These are phyloP conservation scores for Saxidomus purpurata DNA, from an alignment of 1,140 invertebrate species.

Conservation along the genomic window DNA sequence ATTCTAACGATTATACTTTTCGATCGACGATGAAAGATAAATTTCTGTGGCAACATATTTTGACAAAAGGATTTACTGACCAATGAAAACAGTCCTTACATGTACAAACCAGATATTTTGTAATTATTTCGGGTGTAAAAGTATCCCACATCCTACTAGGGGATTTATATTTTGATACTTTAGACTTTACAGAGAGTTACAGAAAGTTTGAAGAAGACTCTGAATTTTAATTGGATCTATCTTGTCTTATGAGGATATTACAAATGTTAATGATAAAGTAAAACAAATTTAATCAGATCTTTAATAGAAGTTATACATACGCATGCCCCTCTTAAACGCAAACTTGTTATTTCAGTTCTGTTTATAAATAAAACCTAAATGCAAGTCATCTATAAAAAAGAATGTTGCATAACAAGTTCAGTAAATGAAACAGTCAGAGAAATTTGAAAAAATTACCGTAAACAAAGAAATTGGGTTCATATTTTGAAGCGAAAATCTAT, in stretches of 20 bases:
- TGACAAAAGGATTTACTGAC: too few relatives aligned
- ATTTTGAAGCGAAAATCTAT: constrained; percentile 43
- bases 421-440: not conserved
- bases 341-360: not conserved
- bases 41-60: too few relatives aligned
- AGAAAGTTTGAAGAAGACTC: too few relatives aligned
- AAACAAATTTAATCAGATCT: not conserved
- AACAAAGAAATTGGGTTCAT: constrained; percentile 19
- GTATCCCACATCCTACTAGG: too few relatives aligned
- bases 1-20: too few relatives aligned
- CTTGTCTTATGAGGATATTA: not conserved
- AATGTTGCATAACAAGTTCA: not conserved
- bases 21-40: too few relatives aligned
- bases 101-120: too few relatives aligned
- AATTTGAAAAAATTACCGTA: constrained; percentile 53
- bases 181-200: too few relatives aligned
- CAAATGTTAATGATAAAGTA: too few relatives aligned
- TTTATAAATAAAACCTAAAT: constrained; percentile 59
- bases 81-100: too few relatives aligned
- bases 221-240: not conserved
- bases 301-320: not conserved
- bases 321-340: constrained; percentile 62
- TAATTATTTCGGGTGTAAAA: too few relatives aligned
- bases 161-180: too few relatives aligned
- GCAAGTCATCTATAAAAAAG: constrained; percentile 51